Percentiles rank a stretch among this genome's conserved stretches.
These are phyloP conservation scores for Anhinga rufa DNA, from an alignment of 2,113 vertebrate genomes.

Conservation along the genomic window DNA sequence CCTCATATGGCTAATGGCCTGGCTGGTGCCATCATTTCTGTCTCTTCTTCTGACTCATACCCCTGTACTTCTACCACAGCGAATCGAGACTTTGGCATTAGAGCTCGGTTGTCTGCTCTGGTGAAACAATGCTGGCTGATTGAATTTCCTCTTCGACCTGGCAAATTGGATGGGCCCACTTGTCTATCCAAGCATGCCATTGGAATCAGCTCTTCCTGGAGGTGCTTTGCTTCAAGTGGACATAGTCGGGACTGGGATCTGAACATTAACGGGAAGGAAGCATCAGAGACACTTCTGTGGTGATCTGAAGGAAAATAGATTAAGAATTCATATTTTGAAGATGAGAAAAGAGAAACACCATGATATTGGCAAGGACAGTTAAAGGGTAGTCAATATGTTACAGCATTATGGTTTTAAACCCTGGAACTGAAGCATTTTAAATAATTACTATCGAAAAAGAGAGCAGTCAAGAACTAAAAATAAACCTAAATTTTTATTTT, in stretches of 20 bases:
- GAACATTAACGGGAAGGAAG: not conserved
- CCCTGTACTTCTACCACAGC: not conserved
- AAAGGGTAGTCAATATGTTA: not conserved
- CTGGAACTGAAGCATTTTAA: not conserved
- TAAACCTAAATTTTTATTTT: not conserved
- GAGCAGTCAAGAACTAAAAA: not conserved
- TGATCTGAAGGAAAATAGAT: slow-evolving; percentile 40
- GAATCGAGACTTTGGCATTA: slow-evolving; percentile 1
- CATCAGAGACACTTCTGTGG: not conserved
- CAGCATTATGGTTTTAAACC: not conserved
- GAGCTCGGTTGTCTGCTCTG: not conserved
- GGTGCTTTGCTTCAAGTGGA: not conserved
- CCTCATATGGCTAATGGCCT: slow-evolving; percentile 46
- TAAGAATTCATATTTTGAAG: not conserved
- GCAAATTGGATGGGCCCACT: not conserved
- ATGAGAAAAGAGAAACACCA: not conserved
- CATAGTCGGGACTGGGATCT: not conserved
- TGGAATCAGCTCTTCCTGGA: not conserved
- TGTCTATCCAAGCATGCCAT: not conserved
- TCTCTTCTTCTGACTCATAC: slow-evolving; percentile 61
- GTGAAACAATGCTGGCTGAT: not conserved
- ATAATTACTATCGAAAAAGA: not conserved
- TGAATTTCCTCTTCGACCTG: not conserved
- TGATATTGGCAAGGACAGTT: not conserved
- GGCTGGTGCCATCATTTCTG: not conserved